These are phyloP conservation scores for Cheilosia vulpina DNA, from an alignment of 2,888 invertebrate genomes.

Conservation along the genomic window DNA sequence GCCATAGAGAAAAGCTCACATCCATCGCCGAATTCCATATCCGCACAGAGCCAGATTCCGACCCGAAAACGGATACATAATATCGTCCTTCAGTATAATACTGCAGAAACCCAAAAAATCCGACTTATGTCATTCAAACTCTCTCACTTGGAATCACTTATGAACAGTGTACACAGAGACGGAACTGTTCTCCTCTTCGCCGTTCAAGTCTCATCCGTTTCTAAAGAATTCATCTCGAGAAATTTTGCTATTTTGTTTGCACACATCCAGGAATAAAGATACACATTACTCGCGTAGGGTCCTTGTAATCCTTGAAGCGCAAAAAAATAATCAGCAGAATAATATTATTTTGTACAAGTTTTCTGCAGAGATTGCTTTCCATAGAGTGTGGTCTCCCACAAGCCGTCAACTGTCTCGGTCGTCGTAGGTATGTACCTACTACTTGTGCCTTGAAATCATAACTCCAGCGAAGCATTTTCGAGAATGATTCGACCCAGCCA, in stretches of 20 bases:
- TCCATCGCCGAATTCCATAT: conserved; percentile 40
- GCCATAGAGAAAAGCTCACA: conserved; percentile 56
- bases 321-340: conserved; percentile 73
- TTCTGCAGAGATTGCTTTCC: conserved; percentile 50
- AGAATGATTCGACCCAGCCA: conserved; percentile 23
- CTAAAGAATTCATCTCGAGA: conserved; percentile 55
- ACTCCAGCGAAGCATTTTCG: conserved; percentile 10
- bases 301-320: conserved; percentile 73
- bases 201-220: conserved; percentile 17
- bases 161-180: conserved; percentile 18
- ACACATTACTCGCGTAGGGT: conserved; percentile 43
- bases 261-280: conserved; percentile 46
- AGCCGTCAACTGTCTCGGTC: background rate
- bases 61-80: conserved; percentile 37
- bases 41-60: conserved; percentile 2
- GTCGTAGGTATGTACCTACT: background rate
- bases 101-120: conserved; percentile 61
- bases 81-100: conserved; percentile 15
- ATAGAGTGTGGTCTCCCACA: background rate
- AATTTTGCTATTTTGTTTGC: conserved; percentile 59
- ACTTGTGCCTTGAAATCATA: conserved; percentile 30
- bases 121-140: conserved; percentile 72
- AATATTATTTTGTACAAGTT: conserved; percentile 45
- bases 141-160: conserved; percentile 74
- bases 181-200: conserved; percentile 29